phyloP scores from a whole-genome alignment of 2,888 invertebrate species.

The Ophion costatus region DNA sequence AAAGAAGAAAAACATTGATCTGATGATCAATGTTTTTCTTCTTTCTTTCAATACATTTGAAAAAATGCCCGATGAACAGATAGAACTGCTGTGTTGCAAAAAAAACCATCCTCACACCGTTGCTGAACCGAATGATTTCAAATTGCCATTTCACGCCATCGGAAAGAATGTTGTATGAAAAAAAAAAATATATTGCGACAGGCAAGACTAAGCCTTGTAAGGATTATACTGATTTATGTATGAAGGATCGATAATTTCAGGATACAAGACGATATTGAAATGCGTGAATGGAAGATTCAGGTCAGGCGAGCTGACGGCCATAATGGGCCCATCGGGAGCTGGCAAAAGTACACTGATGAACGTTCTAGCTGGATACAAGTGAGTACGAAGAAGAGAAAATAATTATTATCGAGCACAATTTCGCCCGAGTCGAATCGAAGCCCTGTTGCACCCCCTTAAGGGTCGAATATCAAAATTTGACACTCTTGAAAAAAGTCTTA shows the following conservation, averaged over 20 bases:
- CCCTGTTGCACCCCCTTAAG: no score
- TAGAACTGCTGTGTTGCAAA: no score
- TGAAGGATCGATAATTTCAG: slow-evolving; percentile 77
- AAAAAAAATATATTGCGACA: slow-evolving; percentile 32
- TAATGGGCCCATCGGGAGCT: slow-evolving; percentile 97
- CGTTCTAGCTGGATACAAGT: slow-evolving; percentile 95
- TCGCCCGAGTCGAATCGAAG: no score
- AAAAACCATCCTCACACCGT: no score
- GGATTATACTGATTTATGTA: slow-evolving; percentile 67
- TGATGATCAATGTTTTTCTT: no score
- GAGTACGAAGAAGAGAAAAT: slow-evolving; percentile 80
- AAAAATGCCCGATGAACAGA: no score
- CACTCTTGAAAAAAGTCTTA: no score
- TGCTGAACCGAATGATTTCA: no score
- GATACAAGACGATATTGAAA: slow-evolving; percentile 94
- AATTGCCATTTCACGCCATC: not conserved
- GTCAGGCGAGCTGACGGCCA: slow-evolving; percentile 96
- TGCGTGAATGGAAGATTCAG: slow-evolving; percentile 94
- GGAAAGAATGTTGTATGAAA: not conserved
- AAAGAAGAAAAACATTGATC: no score
- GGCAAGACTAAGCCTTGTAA: slow-evolving; percentile 46
- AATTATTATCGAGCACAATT: not conserved
- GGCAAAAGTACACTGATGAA: slow-evolving; percentile 95
- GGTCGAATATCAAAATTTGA: no score
- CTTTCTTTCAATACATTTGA: no score